Evolutionary conservation across 2,113 vertebrate genomes (phyloP).

Genomic region (Corapipo altera): DNA sequence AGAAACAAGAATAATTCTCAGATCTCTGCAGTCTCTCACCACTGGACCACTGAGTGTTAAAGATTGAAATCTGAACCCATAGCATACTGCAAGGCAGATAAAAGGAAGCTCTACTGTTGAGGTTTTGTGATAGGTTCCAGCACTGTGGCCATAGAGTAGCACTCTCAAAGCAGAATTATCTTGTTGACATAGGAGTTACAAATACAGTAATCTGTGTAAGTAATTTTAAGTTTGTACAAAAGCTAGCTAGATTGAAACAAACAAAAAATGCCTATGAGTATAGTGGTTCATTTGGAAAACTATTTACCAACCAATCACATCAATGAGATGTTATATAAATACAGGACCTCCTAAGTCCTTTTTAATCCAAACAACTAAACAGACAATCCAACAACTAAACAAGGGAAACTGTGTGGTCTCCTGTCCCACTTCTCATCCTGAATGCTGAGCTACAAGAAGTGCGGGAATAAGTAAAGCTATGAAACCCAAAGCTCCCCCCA

Average conservation of each 20-base stretch:
- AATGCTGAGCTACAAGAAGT: neutral
- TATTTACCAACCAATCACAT: neutral
- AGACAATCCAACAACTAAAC: neutral
- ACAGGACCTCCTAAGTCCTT: neutral
- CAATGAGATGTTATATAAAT: neutral
- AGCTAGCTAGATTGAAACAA: neutral
- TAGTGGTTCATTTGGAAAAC: neutral
- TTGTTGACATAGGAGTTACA: neutral
- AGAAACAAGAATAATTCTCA: neutral
- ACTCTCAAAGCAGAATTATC: neutral
- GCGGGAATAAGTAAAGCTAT: neutral
- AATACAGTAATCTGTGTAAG: neutral
- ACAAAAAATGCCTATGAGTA: neutral
- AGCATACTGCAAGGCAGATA: neutral
- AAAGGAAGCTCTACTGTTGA: neutral
- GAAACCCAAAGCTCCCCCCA: neutral
- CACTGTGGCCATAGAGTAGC: neutral
- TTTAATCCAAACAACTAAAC: neutral
- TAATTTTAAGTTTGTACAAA: neutral
- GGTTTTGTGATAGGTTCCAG: neutral
- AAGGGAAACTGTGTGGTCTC: neutral
- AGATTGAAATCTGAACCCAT: neutral
- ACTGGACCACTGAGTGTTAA: neutral
- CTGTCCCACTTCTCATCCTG: neutral
- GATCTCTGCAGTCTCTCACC: neutral